Conservation (phyloP, 2,888 invertebrate genomes). For the Sesia bembeciformis region DNA sequence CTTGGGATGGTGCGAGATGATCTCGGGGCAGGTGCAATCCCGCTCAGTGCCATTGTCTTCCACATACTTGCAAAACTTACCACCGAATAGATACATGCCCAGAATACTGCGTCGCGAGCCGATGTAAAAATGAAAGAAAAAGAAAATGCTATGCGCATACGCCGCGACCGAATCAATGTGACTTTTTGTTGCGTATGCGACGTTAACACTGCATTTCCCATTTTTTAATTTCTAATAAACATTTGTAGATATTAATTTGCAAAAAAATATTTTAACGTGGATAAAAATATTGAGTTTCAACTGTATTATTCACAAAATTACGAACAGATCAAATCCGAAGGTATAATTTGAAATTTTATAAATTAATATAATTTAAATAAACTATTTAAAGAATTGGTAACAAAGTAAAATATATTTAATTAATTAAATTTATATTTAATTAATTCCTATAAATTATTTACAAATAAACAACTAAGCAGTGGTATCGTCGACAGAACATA, state of each 20-base stretch:
- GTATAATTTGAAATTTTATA: too few species aligned
- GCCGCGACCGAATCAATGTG: constrained; percentile 45
- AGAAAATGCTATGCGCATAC: constrained; percentile 70
- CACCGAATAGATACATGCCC: constrained; percentile 99
- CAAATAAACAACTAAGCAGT: constrained; percentile 34
- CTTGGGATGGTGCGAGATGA: constrained; percentile 89
- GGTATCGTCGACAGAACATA: constrained; percentile 61
- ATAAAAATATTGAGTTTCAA: too few species aligned
- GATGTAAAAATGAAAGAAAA: constrained; percentile 72
- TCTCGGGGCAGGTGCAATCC: constrained; percentile 95
- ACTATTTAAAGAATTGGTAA: too few species aligned
- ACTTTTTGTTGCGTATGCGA: constrained; percentile 41
- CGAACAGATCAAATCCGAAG: too few species aligned
- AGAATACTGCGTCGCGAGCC: constrained; percentile 88
- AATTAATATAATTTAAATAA: too few species aligned
- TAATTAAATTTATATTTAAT: too few species aligned
- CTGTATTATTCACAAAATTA: too few species aligned
- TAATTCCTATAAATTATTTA: too few species aligned
- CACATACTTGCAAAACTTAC: constrained; percentile 99
- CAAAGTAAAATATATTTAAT: too few species aligned
- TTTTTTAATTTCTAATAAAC: too few species aligned
- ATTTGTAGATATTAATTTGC: too few species aligned
- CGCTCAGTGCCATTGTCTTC: constrained; percentile 87
- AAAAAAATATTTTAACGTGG: too few species aligned
- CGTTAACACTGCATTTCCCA: constrained; percentile 51